Conservation (phyloP, 2,888 invertebrate species). For the Taenaris catops region DNA sequence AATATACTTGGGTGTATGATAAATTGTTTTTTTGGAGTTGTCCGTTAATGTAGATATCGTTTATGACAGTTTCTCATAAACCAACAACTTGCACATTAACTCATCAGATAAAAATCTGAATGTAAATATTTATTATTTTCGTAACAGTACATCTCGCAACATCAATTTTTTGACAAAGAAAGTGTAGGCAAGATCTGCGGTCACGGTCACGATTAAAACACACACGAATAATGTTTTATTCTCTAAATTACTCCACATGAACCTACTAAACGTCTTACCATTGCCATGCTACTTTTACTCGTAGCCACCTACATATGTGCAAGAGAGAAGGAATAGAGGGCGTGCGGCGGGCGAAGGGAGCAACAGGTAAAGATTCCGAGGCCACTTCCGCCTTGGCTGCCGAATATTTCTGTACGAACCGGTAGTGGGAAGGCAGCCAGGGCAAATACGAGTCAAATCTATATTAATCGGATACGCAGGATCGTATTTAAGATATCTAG, state of each 20-base stretch:
- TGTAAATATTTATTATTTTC: too few relatives aligned
- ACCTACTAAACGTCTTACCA: constrained; percentile 24
- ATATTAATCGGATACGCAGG: constrained; percentile 4
- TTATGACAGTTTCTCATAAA: too few relatives aligned
- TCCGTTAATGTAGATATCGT: too few relatives aligned
- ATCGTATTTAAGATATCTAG: too few relatives aligned
- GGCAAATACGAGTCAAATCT: constrained; percentile 44
- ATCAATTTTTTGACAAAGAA: constrained; percentile 45
- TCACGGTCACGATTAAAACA: constrained; percentile 55
- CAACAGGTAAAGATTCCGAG: constrained; percentile 81
- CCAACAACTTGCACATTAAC: too few relatives aligned
- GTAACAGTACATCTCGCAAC: too few relatives aligned
- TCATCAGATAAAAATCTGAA: too few relatives aligned
- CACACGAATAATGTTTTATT: constrained; percentile 56
- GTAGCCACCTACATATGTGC: constrained; percentile 37
- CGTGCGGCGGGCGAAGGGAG: constrained; percentile 72
- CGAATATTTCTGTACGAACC: constrained; percentile 80
- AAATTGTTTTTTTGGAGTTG: too few relatives aligned
- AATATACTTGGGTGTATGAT: too few relatives aligned
- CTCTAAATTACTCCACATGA: constrained; percentile 62
- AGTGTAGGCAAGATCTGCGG: constrained; percentile 60
- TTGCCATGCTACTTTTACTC: constrained; percentile 42
- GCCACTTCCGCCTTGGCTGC: constrained; percentile 80
- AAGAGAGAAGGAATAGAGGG: constrained; percentile 53
- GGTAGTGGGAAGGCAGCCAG: constrained; percentile 77